phyloP scores from a whole-genome alignment of 2,113 vertebrate genomes.

The Echinops telfairi region DNA sequence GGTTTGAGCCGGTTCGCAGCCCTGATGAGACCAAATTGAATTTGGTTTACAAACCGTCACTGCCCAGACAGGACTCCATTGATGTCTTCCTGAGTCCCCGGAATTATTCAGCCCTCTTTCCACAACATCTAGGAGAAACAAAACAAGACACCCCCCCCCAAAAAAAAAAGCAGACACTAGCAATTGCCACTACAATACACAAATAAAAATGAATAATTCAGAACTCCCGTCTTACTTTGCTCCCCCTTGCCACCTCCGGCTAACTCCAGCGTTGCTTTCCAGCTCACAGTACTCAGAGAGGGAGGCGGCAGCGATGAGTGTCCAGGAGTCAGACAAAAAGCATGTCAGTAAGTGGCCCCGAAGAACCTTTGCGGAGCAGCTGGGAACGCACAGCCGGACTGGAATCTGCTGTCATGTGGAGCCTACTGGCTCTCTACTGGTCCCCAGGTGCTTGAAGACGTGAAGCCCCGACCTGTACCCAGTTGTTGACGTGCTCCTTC shows the following conservation, averaged over 20 bases:
- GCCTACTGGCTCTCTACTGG: not conserved
- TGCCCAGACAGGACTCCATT: slow-evolving; percentile 44
- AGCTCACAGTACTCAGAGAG: not conserved
- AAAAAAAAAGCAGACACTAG: not conserved
- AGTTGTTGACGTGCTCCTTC: not conserved
- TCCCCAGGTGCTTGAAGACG: not conserved
- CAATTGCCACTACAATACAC: slow-evolving; percentile 70
- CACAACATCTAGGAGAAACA: slow-evolving; percentile 72
- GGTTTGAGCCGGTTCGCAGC: not conserved
- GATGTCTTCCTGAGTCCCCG: slow-evolving; percentile 76
- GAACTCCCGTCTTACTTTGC: slow-evolving; percentile 51
- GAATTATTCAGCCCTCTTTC: slow-evolving; percentile 74
- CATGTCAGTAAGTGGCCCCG: not conserved
- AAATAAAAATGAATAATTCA: slow-evolving; percentile 83
- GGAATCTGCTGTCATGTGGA: not conserved
- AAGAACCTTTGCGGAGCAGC: not conserved
- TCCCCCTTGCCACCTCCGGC: slow-evolving; percentile 45
- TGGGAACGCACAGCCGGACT: not conserved
- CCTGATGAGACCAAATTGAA: slow-evolving; percentile 23
- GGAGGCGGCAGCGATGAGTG: slow-evolving; percentile 7
- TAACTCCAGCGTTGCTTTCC: slow-evolving; percentile 40
- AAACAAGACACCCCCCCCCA: slow-evolving; percentile 5
- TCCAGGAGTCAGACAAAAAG: slow-evolving; percentile 11
- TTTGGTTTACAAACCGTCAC: not conserved
- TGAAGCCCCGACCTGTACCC: not conserved